Evolutionary conservation across 2,797 vertebrate genomes (phyloP).

Genomic region (Hapalemur alaotrensis): DNA sequence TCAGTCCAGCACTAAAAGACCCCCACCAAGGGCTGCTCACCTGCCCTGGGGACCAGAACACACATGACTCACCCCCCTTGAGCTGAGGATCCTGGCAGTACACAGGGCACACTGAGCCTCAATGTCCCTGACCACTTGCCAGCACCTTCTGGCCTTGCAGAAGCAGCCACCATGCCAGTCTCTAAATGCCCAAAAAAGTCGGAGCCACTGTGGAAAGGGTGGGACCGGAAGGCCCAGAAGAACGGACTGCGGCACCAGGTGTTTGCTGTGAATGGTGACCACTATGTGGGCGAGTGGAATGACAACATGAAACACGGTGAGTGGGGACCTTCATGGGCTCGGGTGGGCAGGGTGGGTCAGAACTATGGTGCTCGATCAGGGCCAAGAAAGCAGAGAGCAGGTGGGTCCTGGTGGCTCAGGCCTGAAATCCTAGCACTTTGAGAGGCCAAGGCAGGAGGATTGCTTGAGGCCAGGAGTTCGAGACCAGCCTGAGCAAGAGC

Average conservation of each 20-base stretch:
- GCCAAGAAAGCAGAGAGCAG: background rate
- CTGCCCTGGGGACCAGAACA: background rate
- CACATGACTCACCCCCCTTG: conserved; percentile 25
- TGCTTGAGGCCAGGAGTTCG: background rate
- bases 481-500: background rate
- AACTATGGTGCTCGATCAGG: background rate
- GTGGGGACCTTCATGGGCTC: rapidly evolving
- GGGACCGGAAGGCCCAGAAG: conserved; percentile 90
- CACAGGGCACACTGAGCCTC: background rate
- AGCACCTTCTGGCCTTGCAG: background rate
- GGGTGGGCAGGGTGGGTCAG: rapidly evolving
- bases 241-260: conserved; percentile 86
- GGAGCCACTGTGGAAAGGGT: conserved; percentile 80
- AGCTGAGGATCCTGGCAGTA: background rate
- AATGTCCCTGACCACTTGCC: background rate
- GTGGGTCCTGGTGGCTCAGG: too few species aligned
- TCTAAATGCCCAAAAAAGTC: conserved; percentile 76
- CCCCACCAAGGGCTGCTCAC: conserved; percentile 15
- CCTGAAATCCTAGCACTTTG: background rate
- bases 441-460: background rate
- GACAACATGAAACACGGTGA: conserved; percentile 93
- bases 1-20: background rate
- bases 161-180: conserved; percentile 85
- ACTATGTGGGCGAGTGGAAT: conserved; percentile 93
- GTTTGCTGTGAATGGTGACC: conserved; percentile 88